Evolutionary conservation across 1,140 invertebrate species (phyloP), one percentile per base, ranked within the genome.

Genomic region (Lineus longissimus): DNA sequence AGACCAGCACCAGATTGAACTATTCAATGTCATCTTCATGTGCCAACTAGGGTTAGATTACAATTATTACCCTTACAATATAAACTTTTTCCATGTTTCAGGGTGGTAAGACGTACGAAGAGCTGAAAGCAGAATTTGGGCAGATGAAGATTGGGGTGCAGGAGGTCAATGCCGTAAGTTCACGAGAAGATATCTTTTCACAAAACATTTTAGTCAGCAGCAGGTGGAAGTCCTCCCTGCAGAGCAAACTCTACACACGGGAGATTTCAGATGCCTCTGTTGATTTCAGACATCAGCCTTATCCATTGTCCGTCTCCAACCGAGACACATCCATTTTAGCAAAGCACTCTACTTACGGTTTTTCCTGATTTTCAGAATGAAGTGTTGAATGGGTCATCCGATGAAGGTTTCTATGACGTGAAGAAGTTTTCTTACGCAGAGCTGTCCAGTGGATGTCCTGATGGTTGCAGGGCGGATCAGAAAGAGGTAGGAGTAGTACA

Each of bases 401-500:
- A 57, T 23, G 30, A 27, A 57, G 40, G 58, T 22, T 80, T 77
- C 65, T 70, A 69, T 43, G 72, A 76, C 33, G 70, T 77, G 27
- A 27, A 68, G 0, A 82, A 82, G 64, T 95, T 91, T 81, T 88
- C 92, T 0, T 75, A 92, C 29, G 84, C 85, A 19, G 83, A 90
- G 17, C 82, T 95, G 47, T 84, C 85, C 68, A 85, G 83, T 61
- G 88, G 92, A 71, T 81, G 95, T 27, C 94, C 94, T 0, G 72
- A 82, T 0, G 90, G 89, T 63, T 88, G 96, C 1, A 89, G 95
- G 80, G 89, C 92, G 0, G 84, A 88, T 0, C 84, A 86, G 54
- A 94, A 93, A 85, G 94, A 97, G 86, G 87, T 90, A 82, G 15
- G 33, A 36, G 33, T 36, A 17, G 17, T 4, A 57, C 19, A 62